Base-by-base conservation (phyloP, 2,113 vertebrate species). In the Varanus salvator region DNA sequence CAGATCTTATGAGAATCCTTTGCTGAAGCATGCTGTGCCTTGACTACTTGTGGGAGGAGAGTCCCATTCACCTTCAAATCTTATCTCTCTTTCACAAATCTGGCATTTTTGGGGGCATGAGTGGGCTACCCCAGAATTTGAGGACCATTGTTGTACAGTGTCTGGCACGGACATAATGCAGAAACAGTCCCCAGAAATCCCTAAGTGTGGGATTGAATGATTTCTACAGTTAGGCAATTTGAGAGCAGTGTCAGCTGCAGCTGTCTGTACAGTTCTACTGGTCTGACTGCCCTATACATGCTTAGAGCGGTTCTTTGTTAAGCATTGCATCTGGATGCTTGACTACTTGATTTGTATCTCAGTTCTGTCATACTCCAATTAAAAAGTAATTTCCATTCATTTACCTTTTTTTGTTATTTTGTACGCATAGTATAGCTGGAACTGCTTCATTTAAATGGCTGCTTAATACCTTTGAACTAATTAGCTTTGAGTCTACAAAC, bases 401-500 rank as follows among this genome's bases (percentile, higher is more conserved):
- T 6, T 31, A 25, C 6, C 14, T 66, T 15, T 34, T 64, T 64
- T 86, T 60, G 29, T 66, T 38, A 17, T 34, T 69, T 50, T 76
- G 14, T 17, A 54, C 82, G 12, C 44, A 25, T 31, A 11, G 1
- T 78, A 57, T 60, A 84, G 52, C 19, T 69, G 78, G 6, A 69
- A 4, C 34, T 60, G 5, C 15, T 48, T 72, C 21, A 60, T 23
- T 71, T 25, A 52, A 52, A 60, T 14, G 4, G 87, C 34, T 5
- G 1, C 71, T 64, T 66, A 66, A 50, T 75, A 71, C 25, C 7
- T 31, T 69, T n/a, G 9, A 6, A 5, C 52, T 1, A 25, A 85
- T 23, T 6, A 14, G 9, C 76, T 78, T 82, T 15, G 21, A 4
- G 0, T 0, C 0, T 21, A 17, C 25, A 25, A 0, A 6, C 12